Percentiles rank a stretch among this genome's conserved stretches.
These are phyloP conservation scores for Drosophila mulleri DNA, from an alignment of 2,888 invertebrate species.

Conservation along the genomic window DNA sequence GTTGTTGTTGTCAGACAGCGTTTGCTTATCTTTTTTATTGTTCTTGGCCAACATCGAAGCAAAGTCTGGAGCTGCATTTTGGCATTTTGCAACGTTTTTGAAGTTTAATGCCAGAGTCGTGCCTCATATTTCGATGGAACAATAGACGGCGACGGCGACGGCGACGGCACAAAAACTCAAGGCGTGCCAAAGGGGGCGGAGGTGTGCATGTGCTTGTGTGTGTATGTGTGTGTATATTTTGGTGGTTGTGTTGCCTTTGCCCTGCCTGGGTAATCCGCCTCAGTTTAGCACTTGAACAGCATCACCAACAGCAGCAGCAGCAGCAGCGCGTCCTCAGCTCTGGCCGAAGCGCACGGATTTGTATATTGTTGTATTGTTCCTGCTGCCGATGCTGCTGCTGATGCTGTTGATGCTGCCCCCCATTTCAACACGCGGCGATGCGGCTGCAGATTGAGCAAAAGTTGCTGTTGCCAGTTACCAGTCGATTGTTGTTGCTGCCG, in stretches of 20 bases:
- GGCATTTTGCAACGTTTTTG: constrained; percentile 80
- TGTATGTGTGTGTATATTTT: constrained; percentile 55
- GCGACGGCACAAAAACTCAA: constrained; percentile 41
- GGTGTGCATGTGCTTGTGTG: constrained; percentile 44
- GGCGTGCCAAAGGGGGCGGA: constrained; percentile 77
- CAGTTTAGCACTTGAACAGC: constrained; percentile 81
- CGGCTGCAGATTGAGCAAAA: constrained; percentile 76
- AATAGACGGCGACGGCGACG: constrained; percentile 60
- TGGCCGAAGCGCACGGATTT: constrained; percentile 56
- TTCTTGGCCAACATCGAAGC: constrained; percentile 75
- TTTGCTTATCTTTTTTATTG: constrained; percentile 80
- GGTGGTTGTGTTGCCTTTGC: constrained; percentile 58
- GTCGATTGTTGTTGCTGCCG: constrained; percentile 42
- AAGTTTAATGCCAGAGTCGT: constrained; percentile 81
- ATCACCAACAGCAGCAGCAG: constrained; percentile 18
- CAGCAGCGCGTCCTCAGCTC: constrained; percentile 46
- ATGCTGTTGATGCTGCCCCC: constrained; percentile 26
- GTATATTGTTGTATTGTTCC: constrained; percentile 50
- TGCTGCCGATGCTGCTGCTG: constrained; percentile 27
- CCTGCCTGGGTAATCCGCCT: constrained; percentile 77
- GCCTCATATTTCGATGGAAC: constrained; percentile 80
- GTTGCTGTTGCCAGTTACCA: constrained; percentile 53
- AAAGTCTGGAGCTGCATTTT: constrained; percentile 72
- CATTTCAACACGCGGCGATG: constrained; percentile 68
- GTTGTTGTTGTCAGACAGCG: constrained; percentile 58